phyloP scores from a whole-genome alignment of 2,888 invertebrate species.

The Lamproptera curius region DNA sequence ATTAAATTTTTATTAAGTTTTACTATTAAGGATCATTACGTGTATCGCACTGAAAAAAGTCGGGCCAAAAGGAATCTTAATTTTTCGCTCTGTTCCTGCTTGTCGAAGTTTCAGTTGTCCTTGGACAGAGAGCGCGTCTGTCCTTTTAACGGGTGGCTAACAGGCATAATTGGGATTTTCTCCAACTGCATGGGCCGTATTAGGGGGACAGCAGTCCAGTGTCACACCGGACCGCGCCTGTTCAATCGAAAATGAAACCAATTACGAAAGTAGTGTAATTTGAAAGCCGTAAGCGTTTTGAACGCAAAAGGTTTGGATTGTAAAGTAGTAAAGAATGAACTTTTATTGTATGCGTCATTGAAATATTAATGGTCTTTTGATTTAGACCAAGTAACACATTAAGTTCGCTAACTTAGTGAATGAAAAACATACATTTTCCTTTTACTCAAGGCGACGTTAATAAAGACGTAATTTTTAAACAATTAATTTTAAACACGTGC shows the following conservation, averaged over 20 bases:
- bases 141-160: conserved; percentile 39
- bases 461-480: no score
- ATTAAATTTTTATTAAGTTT: no score
- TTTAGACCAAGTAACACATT: no score
- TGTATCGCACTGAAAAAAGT: conserved; percentile 5
- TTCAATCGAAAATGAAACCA: conserved; percentile 75
- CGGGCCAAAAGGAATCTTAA: conserved; percentile 13
- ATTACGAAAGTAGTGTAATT: conserved; percentile 54
- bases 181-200: conserved; percentile 34
- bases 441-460: no score
- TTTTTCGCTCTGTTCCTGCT: conserved; percentile 6
- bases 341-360: no score
- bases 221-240: conserved; percentile 61
- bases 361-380: no score
- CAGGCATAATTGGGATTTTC: conserved; percentile 44
- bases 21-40: no score
- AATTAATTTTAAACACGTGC: no score
- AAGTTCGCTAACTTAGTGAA: no score
- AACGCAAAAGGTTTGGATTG: no score
- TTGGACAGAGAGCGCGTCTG: conserved; percentile 15
- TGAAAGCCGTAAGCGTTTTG: conserved; percentile 26
- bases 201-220: conserved; percentile 51
- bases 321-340: no score
- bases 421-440: background rate
- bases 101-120: conserved; percentile 7